phyloP scores from a whole-genome alignment of 2,888 invertebrate species.

The Papilio demoleus region DNA sequence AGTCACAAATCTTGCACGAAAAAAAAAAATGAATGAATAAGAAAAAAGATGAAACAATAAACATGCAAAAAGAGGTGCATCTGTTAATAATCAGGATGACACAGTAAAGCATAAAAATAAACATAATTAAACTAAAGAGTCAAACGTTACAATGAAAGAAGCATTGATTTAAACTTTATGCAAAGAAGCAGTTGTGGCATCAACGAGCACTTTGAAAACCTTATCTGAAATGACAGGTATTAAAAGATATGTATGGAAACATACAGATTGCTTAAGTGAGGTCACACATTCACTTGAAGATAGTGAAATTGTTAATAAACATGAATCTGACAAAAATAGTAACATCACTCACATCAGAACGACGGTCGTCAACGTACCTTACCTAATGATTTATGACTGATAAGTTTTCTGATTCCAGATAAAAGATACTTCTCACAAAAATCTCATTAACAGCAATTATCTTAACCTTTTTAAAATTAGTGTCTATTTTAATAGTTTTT shows the following conservation, averaged over 20 bases:
- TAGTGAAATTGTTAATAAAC: background rate
- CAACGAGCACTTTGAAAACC: slow-evolving; percentile 23
- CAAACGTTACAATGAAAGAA: slow-evolving; percentile 15
- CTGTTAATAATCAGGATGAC: too few relatives aligned
- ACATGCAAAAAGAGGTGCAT: too few relatives aligned
- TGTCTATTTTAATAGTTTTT: background rate
- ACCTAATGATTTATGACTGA: background rate
- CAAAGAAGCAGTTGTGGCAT: slow-evolving; percentile 17
- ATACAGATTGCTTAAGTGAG: slow-evolving; percentile 14
- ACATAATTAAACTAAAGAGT: background rate
- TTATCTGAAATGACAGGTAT: slow-evolving; percentile 38
- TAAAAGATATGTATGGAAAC: slow-evolving; percentile 23
- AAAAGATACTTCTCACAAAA: too few relatives aligned
- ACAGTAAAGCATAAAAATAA: background rate
- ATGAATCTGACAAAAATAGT: background rate
- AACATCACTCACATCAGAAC: too few relatives aligned
- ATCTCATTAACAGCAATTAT: background rate
- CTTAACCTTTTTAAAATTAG: background rate
- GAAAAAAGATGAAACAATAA: background rate
- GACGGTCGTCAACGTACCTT: background rate
- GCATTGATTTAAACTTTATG: slow-evolving; percentile 15
- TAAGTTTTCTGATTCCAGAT: background rate
- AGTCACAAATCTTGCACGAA: too few relatives aligned
- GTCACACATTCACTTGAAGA: slow-evolving; percentile 17
- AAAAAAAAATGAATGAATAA: too few relatives aligned